Evolutionary conservation across 2,113 vertebrate species (phyloP).

Genomic region (Mus spicilegus): DNA sequence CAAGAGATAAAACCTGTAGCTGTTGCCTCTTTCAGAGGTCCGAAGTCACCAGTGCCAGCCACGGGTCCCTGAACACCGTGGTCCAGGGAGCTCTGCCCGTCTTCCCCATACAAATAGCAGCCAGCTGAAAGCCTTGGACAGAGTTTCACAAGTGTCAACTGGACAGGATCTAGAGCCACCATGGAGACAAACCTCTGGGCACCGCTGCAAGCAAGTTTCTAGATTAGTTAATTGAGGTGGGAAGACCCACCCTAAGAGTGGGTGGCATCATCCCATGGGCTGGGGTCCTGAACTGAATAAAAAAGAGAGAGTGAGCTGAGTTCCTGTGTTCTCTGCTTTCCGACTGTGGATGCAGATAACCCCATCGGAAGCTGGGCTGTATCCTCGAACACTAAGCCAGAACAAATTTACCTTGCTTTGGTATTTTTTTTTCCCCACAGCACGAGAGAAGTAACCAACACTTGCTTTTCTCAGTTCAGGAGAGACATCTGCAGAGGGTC

Average conservation of each 20-base stretch:
- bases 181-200: not conserved
- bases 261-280: not conserved
- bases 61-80: not conserved
- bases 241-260: no score
- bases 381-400: not conserved
- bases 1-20: not conserved
- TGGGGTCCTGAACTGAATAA: not conserved
- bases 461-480: not conserved
- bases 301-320: not conserved
- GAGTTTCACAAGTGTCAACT: not conserved
- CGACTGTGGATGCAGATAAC: no score
- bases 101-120: not conserved
- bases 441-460: no score
- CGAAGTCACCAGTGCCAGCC: not conserved
- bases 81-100: accelerated
- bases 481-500: not conserved
- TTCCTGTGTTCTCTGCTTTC: not conserved
- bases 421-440: not conserved
- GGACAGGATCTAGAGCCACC: not conserved
- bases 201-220: not conserved
- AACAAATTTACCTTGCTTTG: not conserved
- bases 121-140: accelerated
- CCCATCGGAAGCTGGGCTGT: not conserved
- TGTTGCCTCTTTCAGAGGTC: not conserved
- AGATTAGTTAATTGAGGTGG: not conserved